Conservation (phyloP, 2,113 vertebrate species). For the Lepidothrix coronata region DNA sequence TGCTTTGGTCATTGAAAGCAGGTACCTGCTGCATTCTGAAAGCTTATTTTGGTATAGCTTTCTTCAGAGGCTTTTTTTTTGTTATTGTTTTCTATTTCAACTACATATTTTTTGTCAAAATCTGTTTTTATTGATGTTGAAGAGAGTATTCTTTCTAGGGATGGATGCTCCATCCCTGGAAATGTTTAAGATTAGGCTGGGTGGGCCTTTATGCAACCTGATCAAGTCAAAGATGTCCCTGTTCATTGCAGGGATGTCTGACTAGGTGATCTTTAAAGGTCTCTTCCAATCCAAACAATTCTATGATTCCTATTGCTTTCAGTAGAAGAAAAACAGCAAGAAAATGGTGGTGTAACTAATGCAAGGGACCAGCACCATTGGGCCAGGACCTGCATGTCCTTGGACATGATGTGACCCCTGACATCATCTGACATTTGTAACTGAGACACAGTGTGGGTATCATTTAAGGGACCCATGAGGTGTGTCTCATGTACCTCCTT, state of each 20-base stretch:
- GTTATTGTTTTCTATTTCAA: not conserved
- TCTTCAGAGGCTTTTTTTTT: not conserved
- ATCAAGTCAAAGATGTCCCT: not conserved
- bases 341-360: not conserved
- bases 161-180: not conserved
- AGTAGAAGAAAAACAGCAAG: not conserved
- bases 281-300: not conserved
- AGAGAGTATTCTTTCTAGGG: not conserved
- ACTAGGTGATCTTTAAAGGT: not conserved
- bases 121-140: not conserved
- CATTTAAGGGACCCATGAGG: not conserved
- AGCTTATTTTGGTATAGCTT: not conserved
- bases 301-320: not conserved
- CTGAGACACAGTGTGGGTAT: rapidly evolving
- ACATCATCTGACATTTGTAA: not conserved
- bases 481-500: not conserved
- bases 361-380: not conserved
- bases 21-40: not conserved
- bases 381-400: not conserved
- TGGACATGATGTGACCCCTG: not conserved
- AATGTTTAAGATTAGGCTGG: not conserved
- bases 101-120: not conserved
- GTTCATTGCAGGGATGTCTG: not conserved
- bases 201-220: rapidly evolving
- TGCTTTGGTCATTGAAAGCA: not conserved